phyloP scores from a whole-genome alignment of 53 echinoderm and acorn worm species.

The Paracentrotus lividus region DNA sequence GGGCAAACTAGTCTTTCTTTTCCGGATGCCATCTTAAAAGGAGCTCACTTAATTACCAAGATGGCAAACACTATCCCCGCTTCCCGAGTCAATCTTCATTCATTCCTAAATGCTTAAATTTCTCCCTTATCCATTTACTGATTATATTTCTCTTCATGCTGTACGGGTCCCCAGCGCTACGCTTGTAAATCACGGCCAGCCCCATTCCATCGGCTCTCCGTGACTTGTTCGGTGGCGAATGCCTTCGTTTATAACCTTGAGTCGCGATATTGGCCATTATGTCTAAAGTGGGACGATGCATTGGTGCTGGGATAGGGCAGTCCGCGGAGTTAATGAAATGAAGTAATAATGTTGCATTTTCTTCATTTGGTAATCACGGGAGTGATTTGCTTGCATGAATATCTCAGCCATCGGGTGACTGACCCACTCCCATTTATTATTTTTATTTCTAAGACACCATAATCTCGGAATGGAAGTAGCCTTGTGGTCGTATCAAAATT shows the following conservation, averaged over 20 bases:
- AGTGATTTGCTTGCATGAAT: constrained; percentile 28
- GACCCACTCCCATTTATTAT: not conserved
- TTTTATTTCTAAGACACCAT: constrained; percentile 37
- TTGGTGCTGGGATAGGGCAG: not conserved
- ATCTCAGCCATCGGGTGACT: not conserved
- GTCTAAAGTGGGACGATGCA: constrained; percentile 17
- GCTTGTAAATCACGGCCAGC: constrained; percentile 33
- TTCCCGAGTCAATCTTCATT: constrained; percentile 68
- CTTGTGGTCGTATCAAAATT: not conserved
- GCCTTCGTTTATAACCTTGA: constrained; percentile 53
- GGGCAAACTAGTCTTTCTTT: not conserved
- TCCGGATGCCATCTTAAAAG: constrained; percentile 14
- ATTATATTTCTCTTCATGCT: constrained; percentile 44
- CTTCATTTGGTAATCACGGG: constrained; percentile 21
- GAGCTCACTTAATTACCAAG: constrained; percentile 36
- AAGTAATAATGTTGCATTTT: constrained; percentile 55
- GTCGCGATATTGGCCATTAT: constrained; percentile 37
- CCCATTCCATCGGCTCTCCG: not conserved
- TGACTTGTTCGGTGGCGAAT: constrained; percentile 23
- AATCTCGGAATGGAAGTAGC: not conserved
- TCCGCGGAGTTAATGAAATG: constrained; percentile 12
- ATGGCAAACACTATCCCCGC: not conserved
- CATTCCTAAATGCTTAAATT: constrained; percentile 47
- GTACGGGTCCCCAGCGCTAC: not conserved
- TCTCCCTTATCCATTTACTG: constrained; percentile 62